Conservation (phyloP, 1,140 invertebrate genomes). For the Archivesica marissinica region DNA sequence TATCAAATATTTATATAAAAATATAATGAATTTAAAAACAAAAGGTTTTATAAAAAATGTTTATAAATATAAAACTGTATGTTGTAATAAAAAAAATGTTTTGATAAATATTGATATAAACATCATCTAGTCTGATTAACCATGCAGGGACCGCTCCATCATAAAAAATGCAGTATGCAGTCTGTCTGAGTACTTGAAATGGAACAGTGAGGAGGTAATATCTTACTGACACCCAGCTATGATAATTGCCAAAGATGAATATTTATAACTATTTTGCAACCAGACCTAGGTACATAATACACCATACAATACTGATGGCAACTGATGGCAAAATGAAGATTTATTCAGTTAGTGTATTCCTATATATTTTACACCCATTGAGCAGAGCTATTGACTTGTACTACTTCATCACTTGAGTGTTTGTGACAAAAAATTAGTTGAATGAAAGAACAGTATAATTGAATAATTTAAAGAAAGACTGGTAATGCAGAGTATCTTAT, state of each 20-base stretch:
- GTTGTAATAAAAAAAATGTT: too few relatives aligned
- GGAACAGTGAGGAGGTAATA: background rate
- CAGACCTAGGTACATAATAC: background rate
- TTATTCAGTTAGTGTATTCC: background rate
- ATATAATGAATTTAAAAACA: too few relatives aligned
- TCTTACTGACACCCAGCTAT: slow-evolving; percentile 1
- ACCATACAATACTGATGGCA: background rate
- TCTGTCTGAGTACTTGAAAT: slow-evolving; percentile 6
- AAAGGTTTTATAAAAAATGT: too few relatives aligned
- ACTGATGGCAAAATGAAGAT: slow-evolving; percentile 18
- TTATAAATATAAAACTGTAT: too few relatives aligned
- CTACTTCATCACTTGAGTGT: background rate
- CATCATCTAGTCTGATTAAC: too few relatives aligned
- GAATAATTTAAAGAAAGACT: too few relatives aligned
- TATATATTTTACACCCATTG: slow-evolving; percentile 13
- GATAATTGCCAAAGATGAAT: slow-evolving; percentile 6
- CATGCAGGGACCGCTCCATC: too few relatives aligned
- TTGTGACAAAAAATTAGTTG: too few relatives aligned
- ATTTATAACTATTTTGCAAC: slow-evolving; percentile 1
- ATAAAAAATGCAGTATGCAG: background rate
- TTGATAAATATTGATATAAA: too few relatives aligned
- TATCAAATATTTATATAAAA: too few relatives aligned
- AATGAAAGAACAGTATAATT: too few relatives aligned
- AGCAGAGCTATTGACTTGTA: background rate
- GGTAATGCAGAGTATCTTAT: too few relatives aligned